Evolutionary conservation across 2,888 invertebrate species (phyloP).

Genomic region (Nymphalis polychloros): DNA sequence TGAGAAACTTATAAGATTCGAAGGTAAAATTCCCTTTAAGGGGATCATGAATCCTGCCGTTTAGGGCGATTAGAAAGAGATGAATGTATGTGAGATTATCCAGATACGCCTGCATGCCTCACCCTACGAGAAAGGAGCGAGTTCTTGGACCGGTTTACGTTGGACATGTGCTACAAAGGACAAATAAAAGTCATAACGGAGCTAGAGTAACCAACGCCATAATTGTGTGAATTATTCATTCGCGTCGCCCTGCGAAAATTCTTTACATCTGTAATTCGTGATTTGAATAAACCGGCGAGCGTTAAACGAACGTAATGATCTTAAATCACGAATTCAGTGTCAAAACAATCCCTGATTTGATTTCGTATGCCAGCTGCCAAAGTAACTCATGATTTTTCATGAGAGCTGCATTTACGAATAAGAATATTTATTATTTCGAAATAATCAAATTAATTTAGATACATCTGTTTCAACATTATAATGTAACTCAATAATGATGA

Average conservation of each 20-base stretch:
- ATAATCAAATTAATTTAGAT: not conserved
- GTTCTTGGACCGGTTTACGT: conserved; percentile 56
- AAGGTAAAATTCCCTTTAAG: conserved; percentile 70
- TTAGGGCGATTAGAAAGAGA: conserved; percentile 69
- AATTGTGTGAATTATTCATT: conserved; percentile 66
- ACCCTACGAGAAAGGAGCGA: conserved; percentile 55
- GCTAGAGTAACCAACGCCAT: conserved; percentile 55
- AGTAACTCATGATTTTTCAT: conserved; percentile 18
- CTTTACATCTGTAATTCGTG: conserved; percentile 39
- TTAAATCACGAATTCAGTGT: conserved; percentile 26
- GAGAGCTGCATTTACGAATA: conserved; percentile 8
- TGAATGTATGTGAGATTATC: conserved; percentile 63
- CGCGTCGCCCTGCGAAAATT: conserved; percentile 51
- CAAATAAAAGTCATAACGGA: conserved; percentile 74
- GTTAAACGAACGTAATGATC: conserved; percentile 31
- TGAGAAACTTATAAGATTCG: conserved; percentile 68
- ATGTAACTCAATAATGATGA: not conserved
- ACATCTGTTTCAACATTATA: conserved; percentile 1
- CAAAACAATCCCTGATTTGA: conserved; percentile 31
- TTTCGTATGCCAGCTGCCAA: conserved; percentile 23
- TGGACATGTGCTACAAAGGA: conserved; percentile 57
- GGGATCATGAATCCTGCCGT: conserved; percentile 66
- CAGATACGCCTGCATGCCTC: conserved; percentile 56
- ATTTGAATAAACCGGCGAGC: conserved; percentile 36
- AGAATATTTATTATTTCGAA: conserved; percentile 3